Conservation (phyloP, 1,140 invertebrate species). For the Cyphomyrmex costatus region DNA sequence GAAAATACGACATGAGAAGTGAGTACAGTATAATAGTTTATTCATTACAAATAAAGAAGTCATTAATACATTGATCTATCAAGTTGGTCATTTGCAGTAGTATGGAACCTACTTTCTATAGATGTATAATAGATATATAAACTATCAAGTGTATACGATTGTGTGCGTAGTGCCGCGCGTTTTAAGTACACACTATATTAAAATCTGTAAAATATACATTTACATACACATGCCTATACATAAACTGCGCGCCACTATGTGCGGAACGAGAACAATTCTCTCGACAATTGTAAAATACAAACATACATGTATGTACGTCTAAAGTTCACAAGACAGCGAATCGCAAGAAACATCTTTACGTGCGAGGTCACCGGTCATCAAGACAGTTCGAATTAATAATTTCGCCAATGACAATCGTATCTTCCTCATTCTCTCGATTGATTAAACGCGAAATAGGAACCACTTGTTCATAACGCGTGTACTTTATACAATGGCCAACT, state of each 20-base stretch:
- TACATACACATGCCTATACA: slow-evolving; percentile 24
- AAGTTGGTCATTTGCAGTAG: slow-evolving; percentile 71
- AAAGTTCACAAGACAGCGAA: slow-evolving; percentile 34
- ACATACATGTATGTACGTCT: slow-evolving; percentile 2
- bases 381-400: slow-evolving; percentile 24
- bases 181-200: slow-evolving; percentile 39
- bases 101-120: slow-evolving; percentile 68
- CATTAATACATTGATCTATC: slow-evolving; percentile 70
- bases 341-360: slow-evolving; percentile 43
- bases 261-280: slow-evolving; percentile 25
- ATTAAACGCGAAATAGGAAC: neutral
- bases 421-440: neutral
- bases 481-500: neutral
- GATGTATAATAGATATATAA: slow-evolving; percentile 63
- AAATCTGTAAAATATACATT: slow-evolving; percentile 66
- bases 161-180: neutral
- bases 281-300: slow-evolving; percentile 54
- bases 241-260: neutral
- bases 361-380: slow-evolving; percentile 30
- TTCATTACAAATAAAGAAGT: slow-evolving; percentile 72
- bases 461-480: neutral
- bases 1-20: neutral
- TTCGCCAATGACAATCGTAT: neutral
- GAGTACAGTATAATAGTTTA: slow-evolving; percentile 52
- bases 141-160: slow-evolving; percentile 27